These are phyloP conservation scores for Hydrotaea cyrtoneurina DNA, from an alignment of 2,888 invertebrate species.

Conservation along the genomic window DNA sequence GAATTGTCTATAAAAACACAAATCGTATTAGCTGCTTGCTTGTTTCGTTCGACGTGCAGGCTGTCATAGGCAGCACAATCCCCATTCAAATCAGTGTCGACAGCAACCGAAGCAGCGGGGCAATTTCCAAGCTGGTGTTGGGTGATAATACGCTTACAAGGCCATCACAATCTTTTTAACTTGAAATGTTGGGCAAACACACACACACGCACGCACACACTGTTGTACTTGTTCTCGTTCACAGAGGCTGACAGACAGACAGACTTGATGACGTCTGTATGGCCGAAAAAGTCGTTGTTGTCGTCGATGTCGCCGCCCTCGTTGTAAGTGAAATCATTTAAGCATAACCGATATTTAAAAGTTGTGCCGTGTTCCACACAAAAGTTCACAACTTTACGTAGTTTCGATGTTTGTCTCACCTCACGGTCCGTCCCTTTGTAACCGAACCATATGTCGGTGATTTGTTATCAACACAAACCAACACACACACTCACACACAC, in stretches of 20 bases:
- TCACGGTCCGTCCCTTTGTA: background rate
- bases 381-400: slow-evolving; percentile 9
- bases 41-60: too few relatives aligned
- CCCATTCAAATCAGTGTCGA: too few relatives aligned
- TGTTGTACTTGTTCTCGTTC: background rate
- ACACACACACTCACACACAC: background rate
- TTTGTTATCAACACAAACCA: background rate
- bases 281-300: slow-evolving; percentile 22
- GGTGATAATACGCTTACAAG: slow-evolving; percentile 60
- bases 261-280: slow-evolving; percentile 33
- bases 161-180: slow-evolving; percentile 44
- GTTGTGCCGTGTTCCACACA: slow-evolving; percentile 17
- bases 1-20: slow-evolving; percentile 32
- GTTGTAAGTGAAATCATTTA: slow-evolving; percentile 28
- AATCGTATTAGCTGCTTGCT: slow-evolving; percentile 6
- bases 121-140: slow-evolving; percentile 39
- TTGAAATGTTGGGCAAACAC: slow-evolving; percentile 37
- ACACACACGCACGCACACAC: background rate
- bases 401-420: background rate
- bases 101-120: background rate
- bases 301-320: background rate
- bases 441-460: background rate
- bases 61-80: too few relatives aligned
- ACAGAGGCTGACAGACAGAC: slow-evolving; percentile 27
- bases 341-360: slow-evolving; percentile 34